Evolutionary conservation across 2,888 invertebrate genomes (phyloP).

Genomic region (Taenaris catops): DNA sequence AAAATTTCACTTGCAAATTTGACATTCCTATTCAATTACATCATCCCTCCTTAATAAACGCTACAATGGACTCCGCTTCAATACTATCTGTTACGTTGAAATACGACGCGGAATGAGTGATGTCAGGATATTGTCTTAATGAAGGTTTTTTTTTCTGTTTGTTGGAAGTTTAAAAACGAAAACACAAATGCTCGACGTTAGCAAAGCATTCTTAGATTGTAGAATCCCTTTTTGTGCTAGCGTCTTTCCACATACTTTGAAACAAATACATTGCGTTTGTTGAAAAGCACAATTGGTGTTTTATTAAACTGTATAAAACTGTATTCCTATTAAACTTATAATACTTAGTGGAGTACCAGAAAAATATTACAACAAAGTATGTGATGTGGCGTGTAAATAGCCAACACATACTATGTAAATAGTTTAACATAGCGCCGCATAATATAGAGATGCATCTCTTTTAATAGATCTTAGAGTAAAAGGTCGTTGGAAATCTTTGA

Average conservation of each 20-base stretch:
- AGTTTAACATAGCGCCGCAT: no score
- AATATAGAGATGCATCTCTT: no score
- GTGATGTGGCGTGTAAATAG: no score
- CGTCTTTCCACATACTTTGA: conserved; percentile 1
- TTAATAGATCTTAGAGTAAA: no score
- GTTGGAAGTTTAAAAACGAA: conserved; percentile 7
- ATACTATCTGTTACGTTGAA: conserved; percentile 24
- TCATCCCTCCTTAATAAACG: conserved; percentile 26
- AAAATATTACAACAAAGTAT: no score
- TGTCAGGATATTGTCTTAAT: conserved; percentile 17
- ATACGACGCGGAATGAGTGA: conserved; percentile 20
- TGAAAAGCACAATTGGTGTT: conserved; percentile 2
- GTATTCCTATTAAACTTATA: no score
- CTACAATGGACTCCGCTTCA: conserved; percentile 23
- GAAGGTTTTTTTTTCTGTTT: conserved; percentile 12
- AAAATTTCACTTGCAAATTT: conserved; percentile 32
- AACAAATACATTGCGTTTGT: conserved; percentile 3
- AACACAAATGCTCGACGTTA: conserved; percentile 5
- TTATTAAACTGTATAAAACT: no score
- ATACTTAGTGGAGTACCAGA: no score
- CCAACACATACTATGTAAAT: no score
- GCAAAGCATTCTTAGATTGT: conserved; percentile 6
- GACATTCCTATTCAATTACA: conserved; percentile 29
- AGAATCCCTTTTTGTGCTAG: conserved; percentile 6
- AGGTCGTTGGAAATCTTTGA: conserved; percentile 8